A percentile compares a stretch with the other conserved stretches of the same genome.
Evolutionary conservation across 2,888 invertebrate species (phyloP).

Genomic region (Nematopogon swammerdamellus): DNA sequence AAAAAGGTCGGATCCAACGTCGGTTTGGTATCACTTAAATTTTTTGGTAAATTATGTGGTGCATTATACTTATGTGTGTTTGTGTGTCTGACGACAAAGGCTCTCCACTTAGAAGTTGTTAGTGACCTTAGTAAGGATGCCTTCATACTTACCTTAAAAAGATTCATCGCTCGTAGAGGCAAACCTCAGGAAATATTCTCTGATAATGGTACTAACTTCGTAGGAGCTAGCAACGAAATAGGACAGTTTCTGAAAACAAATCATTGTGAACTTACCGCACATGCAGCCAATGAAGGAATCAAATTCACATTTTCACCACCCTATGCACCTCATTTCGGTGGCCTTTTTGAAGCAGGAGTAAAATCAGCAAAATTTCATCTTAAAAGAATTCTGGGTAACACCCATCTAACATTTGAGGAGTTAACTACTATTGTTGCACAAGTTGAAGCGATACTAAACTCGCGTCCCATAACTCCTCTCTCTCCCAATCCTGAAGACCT

Average conservation of each 20-base stretch:
- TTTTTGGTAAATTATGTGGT: too few species aligned
- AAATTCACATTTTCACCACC: constrained; percentile 4
- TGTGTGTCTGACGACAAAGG: not conserved
- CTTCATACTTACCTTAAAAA: not conserved
- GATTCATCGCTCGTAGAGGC: not conserved
- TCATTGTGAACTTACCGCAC: not conserved
- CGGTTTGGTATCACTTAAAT: too few species aligned
- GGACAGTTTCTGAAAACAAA: not conserved
- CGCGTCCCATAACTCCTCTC: constrained; percentile 13
- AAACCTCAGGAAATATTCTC: constrained; percentile 1
- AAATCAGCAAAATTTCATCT: not conserved
- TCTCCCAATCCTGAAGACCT: constrained; percentile 14
- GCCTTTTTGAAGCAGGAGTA: not conserved
- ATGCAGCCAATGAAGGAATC: not conserved
- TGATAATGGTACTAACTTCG: constrained; percentile 4
- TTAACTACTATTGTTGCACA: constrained; percentile 13
- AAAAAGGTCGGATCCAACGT: too few species aligned
- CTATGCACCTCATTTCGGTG: constrained; percentile 11
- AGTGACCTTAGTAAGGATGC: not conserved
- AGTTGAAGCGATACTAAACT: constrained; percentile 15
- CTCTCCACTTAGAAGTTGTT: not conserved
- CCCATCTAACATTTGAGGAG: constrained; percentile 8
- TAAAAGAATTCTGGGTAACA: not conserved
- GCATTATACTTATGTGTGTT: too few species aligned
- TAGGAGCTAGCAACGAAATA: constrained; percentile 2